Base-by-base conservation (phyloP, 1,140 invertebrate species). In the Orchesella cincta region DNA sequence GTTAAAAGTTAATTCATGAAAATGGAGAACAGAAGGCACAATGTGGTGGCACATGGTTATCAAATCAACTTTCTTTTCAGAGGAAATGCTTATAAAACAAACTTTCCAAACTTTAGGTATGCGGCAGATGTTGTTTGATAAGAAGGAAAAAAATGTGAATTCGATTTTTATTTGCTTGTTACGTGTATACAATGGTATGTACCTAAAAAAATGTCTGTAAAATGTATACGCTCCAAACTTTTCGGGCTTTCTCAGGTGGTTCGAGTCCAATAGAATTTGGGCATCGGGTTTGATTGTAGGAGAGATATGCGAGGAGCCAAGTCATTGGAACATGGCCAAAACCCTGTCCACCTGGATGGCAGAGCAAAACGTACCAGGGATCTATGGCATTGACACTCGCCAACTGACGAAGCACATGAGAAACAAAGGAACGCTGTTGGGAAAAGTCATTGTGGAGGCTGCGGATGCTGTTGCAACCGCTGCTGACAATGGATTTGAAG, bases 241-340 rank as follows among this genome's bases (percentile, higher is more conserved):
- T n/a, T n/a, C n/a, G n/a, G n/a, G n/a, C n/a, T 74, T 46, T 54
- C 23, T 72, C 83, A 93, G 92, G 82, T 94, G 90, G 88, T 97
- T 98, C 85, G 98, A 99, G 86, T 98, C 97, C 0, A 83, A 88
- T 29, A 91, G 90, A 76, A 96, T 99, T 73, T 98, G 98, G 93
- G 91, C 93, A 26, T 89, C 93, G n/a, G 98, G 90, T 1, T 86
- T 99, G 31, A 92, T 99, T 81, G 93, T 99, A 28, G 94, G 94
- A 0, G 95, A 99, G 86, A 85, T 94, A 12, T 95, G 94, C 83
- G 90, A 92, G 20, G 87, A 88, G 1, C 94, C 95, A 8, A 96
- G 93, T 83, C 96, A 98, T 85, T 99, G 96, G 96, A 91, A 92
- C 74, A 88, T 91, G 34, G 86, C 85, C 0, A 89, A 89, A 80